A percentile compares a stretch with the other conserved stretches of the same genome.
Evolutionary conservation across 2,888 invertebrate species (phyloP).

Genomic region (Calephelis perditalis): DNA sequence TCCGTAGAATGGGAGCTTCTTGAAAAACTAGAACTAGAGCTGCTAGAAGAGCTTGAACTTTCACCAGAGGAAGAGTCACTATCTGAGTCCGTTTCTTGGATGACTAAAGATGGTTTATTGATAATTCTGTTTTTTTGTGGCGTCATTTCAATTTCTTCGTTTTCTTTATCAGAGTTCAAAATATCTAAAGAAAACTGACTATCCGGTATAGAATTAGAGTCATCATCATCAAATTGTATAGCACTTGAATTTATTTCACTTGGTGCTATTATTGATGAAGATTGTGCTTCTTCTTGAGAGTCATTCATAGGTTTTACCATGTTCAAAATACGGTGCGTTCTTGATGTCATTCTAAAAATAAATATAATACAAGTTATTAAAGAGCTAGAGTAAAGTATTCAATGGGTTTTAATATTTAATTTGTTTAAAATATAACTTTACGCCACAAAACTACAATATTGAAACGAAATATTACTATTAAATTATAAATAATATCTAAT

Average conservation of each 20-base stretch:
- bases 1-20: slow-evolving; percentile 5
- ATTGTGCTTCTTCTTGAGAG: neutral
- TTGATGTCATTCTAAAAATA: slow-evolving; percentile 3
- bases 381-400: no score
- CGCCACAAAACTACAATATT: no score
- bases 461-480: no score
- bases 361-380: neutral
- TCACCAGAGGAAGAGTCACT: slow-evolving; percentile 12
- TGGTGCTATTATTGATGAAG: neutral
- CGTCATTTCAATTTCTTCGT: neutral
- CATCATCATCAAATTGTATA: slow-evolving; percentile 2
- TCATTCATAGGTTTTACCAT: neutral
- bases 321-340: slow-evolving; percentile 6
- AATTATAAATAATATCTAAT: no score
- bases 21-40: slow-evolving; percentile 13
- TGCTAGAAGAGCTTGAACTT: slow-evolving; percentile 4
- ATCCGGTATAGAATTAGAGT: neutral
- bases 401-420: no score
- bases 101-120: slow-evolving; percentile 6
- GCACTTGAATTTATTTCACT: neutral
- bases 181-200: slow-evolving; percentile 7
- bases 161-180: neutral
- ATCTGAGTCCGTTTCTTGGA: slow-evolving; percentile 9
- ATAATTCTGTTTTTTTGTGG: neutral
- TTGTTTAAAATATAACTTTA: no score